phyloP scores from a whole-genome alignment of 2,113 vertebrate species.

The Halichoerus grypus region DNA sequence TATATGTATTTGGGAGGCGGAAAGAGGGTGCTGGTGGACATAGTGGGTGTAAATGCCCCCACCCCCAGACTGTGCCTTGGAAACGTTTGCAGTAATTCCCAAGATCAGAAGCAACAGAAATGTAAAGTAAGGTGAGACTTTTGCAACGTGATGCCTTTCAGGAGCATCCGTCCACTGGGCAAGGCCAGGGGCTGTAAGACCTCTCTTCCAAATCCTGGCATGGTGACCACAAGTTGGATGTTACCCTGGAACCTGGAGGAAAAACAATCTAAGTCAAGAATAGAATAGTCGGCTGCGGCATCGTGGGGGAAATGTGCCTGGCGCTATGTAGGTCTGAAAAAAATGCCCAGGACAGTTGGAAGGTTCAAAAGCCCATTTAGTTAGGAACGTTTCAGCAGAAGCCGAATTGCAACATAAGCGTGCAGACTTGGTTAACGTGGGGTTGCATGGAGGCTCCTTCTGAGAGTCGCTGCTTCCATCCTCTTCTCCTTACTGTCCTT shows the following conservation, averaged over 20 bases:
- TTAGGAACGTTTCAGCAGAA: background rate
- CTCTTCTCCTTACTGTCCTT: slow-evolving; percentile 35
- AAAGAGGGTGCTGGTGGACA: background rate
- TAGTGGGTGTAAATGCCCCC: background rate
- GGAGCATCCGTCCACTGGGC: background rate
- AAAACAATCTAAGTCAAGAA: background rate
- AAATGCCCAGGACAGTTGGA: background rate
- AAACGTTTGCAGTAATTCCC: background rate
- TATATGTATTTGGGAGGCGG: background rate
- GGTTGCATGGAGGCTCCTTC: background rate
- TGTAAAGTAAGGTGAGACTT: slow-evolving; percentile 23
- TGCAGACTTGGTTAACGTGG: background rate
- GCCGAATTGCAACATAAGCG: background rate
- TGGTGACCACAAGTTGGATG: background rate
- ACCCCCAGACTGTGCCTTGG: background rate
- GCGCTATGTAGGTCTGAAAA: background rate
- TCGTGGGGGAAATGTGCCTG: slow-evolving; percentile 20
- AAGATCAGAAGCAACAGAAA: slow-evolving; percentile 24
- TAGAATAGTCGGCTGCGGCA: background rate
- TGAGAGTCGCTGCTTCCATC: background rate
- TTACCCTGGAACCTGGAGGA: background rate
- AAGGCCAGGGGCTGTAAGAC: background rate
- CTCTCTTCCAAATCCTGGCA: background rate
- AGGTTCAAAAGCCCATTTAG: background rate
- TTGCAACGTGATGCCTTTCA: background rate